Evolutionary conservation across 2,888 invertebrate genomes (phyloP).

Genomic region (Metopia argyrocephala): DNA sequence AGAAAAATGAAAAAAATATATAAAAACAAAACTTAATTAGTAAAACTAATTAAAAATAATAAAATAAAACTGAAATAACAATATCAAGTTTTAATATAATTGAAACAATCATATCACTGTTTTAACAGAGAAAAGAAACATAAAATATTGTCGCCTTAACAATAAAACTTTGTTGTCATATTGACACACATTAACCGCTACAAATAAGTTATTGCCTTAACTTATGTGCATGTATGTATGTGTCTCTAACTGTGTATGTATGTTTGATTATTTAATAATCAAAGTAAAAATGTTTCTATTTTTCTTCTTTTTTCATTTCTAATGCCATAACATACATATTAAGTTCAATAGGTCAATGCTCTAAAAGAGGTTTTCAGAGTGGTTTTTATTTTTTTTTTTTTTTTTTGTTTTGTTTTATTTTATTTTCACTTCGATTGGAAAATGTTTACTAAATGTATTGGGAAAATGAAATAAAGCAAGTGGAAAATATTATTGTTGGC

Average conservation of each 20-base stretch:
- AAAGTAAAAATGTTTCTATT: constrained; percentile 4
- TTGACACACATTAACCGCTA: neutral
- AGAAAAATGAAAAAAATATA: neutral
- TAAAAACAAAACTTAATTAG: neutral
- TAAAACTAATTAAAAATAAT: neutral
- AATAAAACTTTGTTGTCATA: neutral
- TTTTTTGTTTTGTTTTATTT: neutral
- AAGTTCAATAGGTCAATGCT: constrained; percentile 62
- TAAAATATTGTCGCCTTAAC: neutral
- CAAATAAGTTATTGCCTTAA: neutral
- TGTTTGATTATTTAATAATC: constrained; percentile 14
- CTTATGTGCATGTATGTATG: neutral
- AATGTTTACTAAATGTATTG: constrained; percentile 27
- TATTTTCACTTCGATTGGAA: constrained; percentile 18
- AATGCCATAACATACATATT: constrained; percentile 45
- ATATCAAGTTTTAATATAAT: neutral
- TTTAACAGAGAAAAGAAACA: neutral
- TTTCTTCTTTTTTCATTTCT: neutral
- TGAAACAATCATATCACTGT: no score
- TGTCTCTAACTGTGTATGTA: neutral
- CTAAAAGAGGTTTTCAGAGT: constrained; percentile 36
- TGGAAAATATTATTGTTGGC: no score
- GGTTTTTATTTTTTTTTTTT: neutral
- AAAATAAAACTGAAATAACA: neutral
- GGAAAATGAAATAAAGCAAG: no score